A percentile compares a stretch with the other conserved stretches of the same genome.
Evolutionary conservation across 2,113 vertebrate species (phyloP).

Genomic region (Calonectris borealis): DNA sequence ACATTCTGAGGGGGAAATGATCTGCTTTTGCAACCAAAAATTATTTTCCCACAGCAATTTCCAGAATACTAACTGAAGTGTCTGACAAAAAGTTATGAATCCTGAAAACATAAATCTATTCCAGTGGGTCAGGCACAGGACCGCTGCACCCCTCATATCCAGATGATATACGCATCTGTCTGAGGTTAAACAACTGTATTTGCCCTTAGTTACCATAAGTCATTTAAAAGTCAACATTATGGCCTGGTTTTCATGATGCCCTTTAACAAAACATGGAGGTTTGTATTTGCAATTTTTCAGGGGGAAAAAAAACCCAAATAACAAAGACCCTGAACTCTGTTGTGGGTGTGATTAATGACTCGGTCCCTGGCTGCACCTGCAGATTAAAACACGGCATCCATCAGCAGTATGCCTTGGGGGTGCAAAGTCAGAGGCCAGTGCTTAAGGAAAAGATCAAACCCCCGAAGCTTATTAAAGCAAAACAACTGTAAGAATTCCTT

Average conservation of each 20-base stretch:
- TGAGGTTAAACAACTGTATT: background rate
- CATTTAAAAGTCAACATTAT: background rate
- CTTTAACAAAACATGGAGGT: background rate
- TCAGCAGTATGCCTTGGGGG: background rate
- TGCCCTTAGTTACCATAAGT: background rate
- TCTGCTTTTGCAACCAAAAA: background rate
- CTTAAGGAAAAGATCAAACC: background rate
- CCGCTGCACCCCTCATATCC: background rate
- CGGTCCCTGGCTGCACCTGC: background rate
- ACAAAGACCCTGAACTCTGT: background rate
- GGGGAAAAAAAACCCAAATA: background rate
- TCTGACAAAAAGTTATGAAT: background rate
- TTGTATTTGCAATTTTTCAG: background rate
- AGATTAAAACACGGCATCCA: background rate
- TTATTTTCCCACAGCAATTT: background rate
- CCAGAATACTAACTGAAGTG: background rate
- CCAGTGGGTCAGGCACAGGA: background rate
- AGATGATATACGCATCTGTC: background rate
- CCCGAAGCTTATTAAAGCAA: slow-evolving; percentile 20
- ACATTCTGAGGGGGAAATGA: background rate
- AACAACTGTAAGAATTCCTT: background rate
- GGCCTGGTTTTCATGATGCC: background rate
- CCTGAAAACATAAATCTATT: background rate
- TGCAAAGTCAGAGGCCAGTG: background rate
- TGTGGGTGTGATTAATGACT: slow-evolving; percentile 30